A percentile compares a stretch with the other conserved stretches of the same genome.
Conservation (phyloP, 2,797 vertebrate genomes). For the Gambelia wislizenii region DNA sequence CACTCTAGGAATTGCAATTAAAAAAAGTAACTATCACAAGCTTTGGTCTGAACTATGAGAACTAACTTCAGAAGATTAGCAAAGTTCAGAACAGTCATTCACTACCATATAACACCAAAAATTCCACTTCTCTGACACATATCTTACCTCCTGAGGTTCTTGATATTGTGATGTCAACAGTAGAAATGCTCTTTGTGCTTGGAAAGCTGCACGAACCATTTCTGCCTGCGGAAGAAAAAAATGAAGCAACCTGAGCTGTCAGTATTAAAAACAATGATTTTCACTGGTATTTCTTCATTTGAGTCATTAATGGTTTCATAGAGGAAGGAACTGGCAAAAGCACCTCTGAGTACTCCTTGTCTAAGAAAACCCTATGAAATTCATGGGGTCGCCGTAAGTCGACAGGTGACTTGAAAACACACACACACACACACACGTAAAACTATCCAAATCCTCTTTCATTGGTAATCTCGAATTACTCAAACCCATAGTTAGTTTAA, state of each 20-base stretch:
- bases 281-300: not conserved
- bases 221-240: constrained; percentile 84
- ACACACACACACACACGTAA: not conserved
- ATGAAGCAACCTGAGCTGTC: constrained; percentile 43
- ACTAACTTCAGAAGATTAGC: not conserved
- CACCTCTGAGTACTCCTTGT: no score
- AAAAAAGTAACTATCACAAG: no score
- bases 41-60: not conserved
- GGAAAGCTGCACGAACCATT: constrained; percentile 91
- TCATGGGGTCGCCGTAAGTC: no score
- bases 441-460: not conserved
- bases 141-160: constrained; percentile 90
- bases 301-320: not conserved
- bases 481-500: not conserved
- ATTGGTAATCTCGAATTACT: not conserved
- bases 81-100: not conserved
- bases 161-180: constrained; percentile 88
- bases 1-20: not conserved
- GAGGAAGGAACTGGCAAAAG: no score
- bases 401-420: no score
- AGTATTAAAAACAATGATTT: not conserved
- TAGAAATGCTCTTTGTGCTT: constrained; percentile 89
- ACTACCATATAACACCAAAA: constrained; percentile 16
- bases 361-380: no score
- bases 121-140: not conserved